Evolutionary conservation across 2,888 invertebrate species (phyloP), one percentile per base, ranked within the genome.

Genomic region (Agrilus biguttatus): DNA sequence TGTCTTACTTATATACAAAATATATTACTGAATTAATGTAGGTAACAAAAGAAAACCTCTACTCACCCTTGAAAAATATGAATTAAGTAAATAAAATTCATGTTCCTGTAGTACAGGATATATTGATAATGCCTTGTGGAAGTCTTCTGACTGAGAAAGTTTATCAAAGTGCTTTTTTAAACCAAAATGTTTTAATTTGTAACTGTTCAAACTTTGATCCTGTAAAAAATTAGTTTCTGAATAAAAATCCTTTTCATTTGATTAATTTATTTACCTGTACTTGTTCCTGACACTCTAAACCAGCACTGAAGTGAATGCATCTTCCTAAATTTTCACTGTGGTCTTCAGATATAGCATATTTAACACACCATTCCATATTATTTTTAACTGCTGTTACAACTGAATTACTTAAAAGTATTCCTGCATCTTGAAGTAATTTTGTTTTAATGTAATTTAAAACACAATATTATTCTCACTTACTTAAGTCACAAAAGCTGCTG

Each of bases 311-410:
- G 47, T 80, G 66, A 50, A 86, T 76, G 62, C 93, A 92, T 49
- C 86, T 74, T n/a, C 91, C 92, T 48, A 93, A 72, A 69, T 90
- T 91, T 60, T 87, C 80, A 62, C 85, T 85, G 58, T 86, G 83
- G 54, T 79, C 82, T 49, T 81, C 78, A 2, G 88, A 85, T 58
- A 82, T 81, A 1, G 86, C 82, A 67, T 88, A 89, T 51, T 82
- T 80, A 14, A 88, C 84, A 64, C 92, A 92, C 85, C 90, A 90
- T 61, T 91, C 89, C 54, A 92, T 68, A 61, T 83, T 80, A 36
- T 70, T 71, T 55, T 83, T 80, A 54, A 93, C 75, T 48, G 81
- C 78, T 46, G 78, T 77, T 55, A 95, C 71, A 34, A 93, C 80
- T 0, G 86, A 85, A 67, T 89, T 88, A 45, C 93, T 93, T 43